Percentiles rank a stretch among this genome's conserved stretches.
phyloP scores from a whole-genome alignment of 2,797 vertebrate species.

The Discoglossus pictus region DNA sequence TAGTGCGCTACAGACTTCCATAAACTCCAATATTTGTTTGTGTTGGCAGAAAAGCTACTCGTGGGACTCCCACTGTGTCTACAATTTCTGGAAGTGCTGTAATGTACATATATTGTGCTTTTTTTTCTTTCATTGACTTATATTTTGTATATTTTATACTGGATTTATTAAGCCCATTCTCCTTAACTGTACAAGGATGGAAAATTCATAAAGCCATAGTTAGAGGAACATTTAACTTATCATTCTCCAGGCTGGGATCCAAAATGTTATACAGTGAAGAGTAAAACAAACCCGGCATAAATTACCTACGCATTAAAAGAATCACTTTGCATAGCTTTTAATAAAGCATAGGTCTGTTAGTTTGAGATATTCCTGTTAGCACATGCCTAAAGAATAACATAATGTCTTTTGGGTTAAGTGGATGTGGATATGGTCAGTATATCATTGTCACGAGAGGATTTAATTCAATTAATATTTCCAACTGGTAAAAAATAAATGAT shows the following conservation, averaged over 20 bases:
- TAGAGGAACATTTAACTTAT: conserved; percentile 44
- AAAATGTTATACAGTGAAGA: conserved; percentile 38
- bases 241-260: conserved; percentile 41
- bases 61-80: conserved; percentile 36
- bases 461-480: conserved; percentile 20
- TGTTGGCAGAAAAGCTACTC: conserved; percentile 35
- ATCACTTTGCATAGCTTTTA: conserved; percentile 40
- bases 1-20: conserved; percentile 30
- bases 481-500: conserved; percentile 13
- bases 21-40: conserved; percentile 41
- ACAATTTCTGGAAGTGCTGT: conserved; percentile 46
- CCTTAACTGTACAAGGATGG: conserved; percentile 38
- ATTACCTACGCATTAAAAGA: conserved; percentile 30
- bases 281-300: conserved; percentile 46
- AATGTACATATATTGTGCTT: conserved; percentile 34
- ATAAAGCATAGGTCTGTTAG: conserved; percentile 17
- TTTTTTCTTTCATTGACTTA: conserved; percentile 46
- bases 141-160: conserved; percentile 42
- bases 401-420: conserved; percentile 36
- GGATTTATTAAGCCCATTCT: conserved; percentile 45
- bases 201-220: conserved; percentile 48
- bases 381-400: conserved; percentile 36
- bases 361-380: conserved; percentile 31
- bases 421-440: conserved; percentile 39
- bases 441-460: conserved; percentile 19